Evolutionary conservation across 2,113 vertebrate species (phyloP).

Genomic region (Ochotona curzoniae): DNA sequence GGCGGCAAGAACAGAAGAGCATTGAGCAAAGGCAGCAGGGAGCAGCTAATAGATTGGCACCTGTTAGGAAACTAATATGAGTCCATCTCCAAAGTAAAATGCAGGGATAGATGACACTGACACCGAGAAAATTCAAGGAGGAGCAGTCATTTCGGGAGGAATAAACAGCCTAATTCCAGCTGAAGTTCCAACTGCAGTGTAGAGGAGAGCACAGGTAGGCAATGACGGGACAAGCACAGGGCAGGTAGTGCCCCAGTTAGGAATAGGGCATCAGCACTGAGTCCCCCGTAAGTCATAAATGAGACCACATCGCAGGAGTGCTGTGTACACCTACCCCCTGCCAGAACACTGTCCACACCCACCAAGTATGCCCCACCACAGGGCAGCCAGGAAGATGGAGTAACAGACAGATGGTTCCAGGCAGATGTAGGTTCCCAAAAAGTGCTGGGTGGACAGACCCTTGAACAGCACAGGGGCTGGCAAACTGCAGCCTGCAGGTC

Average conservation of each 20-base stretch:
- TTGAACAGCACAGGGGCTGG: background rate
- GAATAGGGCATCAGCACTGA: fast-evolving
- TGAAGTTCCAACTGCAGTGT: background rate
- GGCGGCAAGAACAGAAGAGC: slow-evolving; percentile 18
- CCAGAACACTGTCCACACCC: background rate
- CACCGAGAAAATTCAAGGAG: background rate
- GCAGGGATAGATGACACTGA: slow-evolving; percentile 24
- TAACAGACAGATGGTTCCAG: too few relatives aligned
- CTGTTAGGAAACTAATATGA: slow-evolving; percentile 69
- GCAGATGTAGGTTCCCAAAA: background rate
- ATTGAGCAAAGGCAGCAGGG: background rate
- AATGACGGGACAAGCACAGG: fast-evolving
- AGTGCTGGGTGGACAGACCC: background rate
- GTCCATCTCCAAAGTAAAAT: slow-evolving; percentile 69
- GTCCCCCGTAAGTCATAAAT: background rate
- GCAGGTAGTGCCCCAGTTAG: background rate
- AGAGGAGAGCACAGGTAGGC: background rate
- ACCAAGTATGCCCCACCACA: background rate
- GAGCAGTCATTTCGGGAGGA: background rate
- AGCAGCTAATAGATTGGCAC: slow-evolving; percentile 61
- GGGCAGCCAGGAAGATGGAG: background rate
- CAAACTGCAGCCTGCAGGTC: background rate
- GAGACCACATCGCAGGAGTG: background rate
- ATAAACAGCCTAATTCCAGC: background rate
- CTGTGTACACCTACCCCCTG: background rate